Evolutionary conservation across 2,888 invertebrate species (phyloP), one percentile per base, ranked within the genome.

Genomic region (Atethmia centrago): DNA sequence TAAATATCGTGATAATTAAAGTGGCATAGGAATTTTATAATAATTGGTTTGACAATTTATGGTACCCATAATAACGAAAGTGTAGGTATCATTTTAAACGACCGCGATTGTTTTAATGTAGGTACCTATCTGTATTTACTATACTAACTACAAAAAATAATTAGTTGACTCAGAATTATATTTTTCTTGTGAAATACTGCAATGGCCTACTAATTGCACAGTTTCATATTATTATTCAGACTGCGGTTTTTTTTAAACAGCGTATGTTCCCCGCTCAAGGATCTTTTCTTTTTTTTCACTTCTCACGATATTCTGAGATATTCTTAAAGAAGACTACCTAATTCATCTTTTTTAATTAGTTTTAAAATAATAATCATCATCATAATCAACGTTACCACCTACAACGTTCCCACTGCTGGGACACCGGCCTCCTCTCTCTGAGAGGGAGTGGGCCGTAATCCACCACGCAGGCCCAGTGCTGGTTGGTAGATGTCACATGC

Each of bases 31-130:
- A 51, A 77, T 77, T 47, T 55, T 51, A 51, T 51, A 25, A 62
- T 51, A 68, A 68, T 63, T 40, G 49, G 25, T 51, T 45, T 51
- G 42, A 45, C 21, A 72, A 72, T 58, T 49, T 62, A 53, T 58
- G 56, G 47, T 47, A 61, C 42, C 25, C 21, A 31, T 63, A 71
- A 62, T 67, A 3, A 31, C 16, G 14, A 72, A 79, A 42, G 45
- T 31, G 47, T 63, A 28, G 31, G 53, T 67, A 40, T 66, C 2
- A 47, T 77, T 53, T 59, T 58, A 31, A 55, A 53, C 12, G 51
- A 47, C 47, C 40, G 42, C 49, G 36, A 36, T 36, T 36, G 36
- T 36, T 36, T 5, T 36, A 36, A 5, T 36, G 36, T 31, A 31
- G 31, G 53, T 40, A 19, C 5, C 5, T 55, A 53, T 12, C 25